Base-by-base conservation (phyloP, 2,113 vertebrate genomes). In the Formicarius rufipectus region DNA sequence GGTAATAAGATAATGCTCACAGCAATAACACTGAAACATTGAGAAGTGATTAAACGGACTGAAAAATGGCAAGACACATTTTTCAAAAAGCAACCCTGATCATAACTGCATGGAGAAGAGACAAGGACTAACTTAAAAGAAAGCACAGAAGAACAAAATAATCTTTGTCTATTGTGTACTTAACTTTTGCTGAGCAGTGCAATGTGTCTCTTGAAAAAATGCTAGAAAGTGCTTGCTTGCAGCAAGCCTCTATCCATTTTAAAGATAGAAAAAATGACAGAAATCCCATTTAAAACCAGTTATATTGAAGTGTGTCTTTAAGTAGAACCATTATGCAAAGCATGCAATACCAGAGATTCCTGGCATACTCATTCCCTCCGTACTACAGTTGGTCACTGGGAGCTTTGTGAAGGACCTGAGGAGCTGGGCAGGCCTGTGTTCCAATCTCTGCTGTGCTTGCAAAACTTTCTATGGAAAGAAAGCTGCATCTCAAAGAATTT, bases 241-340 rank as follows among this genome's bases (percentile, higher is more conserved):
- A 83, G 40, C 68, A 87, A 60, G n/a, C 18, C 56, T 81, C 82
- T 78, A 39, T 66, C 75, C 55, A 14, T 69, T 72, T 63, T 39
- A 50, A 71, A 71, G 47, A 60, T 10, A 25, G 33, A 78, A 73
- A n/a, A 82, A 42, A 40, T 6, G 2, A 42, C 21, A 59, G 72
- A 92, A 91, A 92, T 93, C 14, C 28, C 14, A 11, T 92, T 83
- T 85, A 8, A 64, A 93, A 93, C 7, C 92, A 83, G 42, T 68
- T 85, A 21, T 53, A 40, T n/a, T 52, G 90, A 83, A 76, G 63
- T 53, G 71, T 69, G 35, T 87, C 71, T 81, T 82, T 68, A 85
- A 96, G 92, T 55, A 59, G 87, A 75, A 33, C 28, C 84, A 64
- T 76, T 95, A 60, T 91, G 87, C 90, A 83, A 76, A 94, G 9